phyloP scores from a whole-genome alignment of 2,888 invertebrate species.

The Coecobrya sp. region DNA sequence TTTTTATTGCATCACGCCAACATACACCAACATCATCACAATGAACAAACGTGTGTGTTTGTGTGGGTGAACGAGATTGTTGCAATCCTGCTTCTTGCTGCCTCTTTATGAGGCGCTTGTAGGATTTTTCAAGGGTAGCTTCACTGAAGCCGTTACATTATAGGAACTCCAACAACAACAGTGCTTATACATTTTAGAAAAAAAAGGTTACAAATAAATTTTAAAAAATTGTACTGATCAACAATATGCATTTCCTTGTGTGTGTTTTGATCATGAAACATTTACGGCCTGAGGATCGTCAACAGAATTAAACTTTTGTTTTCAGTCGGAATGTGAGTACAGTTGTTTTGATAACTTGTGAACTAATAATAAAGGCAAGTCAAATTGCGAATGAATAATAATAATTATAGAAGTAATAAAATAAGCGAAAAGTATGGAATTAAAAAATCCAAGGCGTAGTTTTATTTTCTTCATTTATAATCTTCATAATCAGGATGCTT shows the following conservation, averaged over 20 bases:
- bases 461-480: not conserved
- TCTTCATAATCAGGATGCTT: no score
- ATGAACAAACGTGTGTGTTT: not conserved
- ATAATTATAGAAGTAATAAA: constrained; percentile 27
- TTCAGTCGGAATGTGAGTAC: constrained; percentile 68
- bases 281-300: constrained; percentile 73
- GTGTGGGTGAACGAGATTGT: constrained; percentile 70
- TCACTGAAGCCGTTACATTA: constrained; percentile 70
- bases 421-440: not conserved
- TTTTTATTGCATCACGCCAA: constrained; percentile 46
- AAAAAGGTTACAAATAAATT: not conserved
- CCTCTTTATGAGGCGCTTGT: constrained; percentile 64
- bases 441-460: not conserved
- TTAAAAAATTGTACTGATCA: constrained; percentile 58
- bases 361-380: constrained; percentile 16
- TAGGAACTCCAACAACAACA: constrained; percentile 38
- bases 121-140: constrained; percentile 75
- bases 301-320: constrained; percentile 53
- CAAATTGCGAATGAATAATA: constrained; percentile 49
- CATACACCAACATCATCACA: constrained; percentile 27
- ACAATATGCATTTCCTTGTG: constrained; percentile 36
- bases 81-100: constrained; percentile 74
- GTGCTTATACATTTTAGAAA: constrained; percentile 49
- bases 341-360: constrained; percentile 73
- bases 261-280: constrained; percentile 64